phyloP scores from a whole-genome alignment of 2,113 vertebrate genomes.

The Pipra filicauda region DNA sequence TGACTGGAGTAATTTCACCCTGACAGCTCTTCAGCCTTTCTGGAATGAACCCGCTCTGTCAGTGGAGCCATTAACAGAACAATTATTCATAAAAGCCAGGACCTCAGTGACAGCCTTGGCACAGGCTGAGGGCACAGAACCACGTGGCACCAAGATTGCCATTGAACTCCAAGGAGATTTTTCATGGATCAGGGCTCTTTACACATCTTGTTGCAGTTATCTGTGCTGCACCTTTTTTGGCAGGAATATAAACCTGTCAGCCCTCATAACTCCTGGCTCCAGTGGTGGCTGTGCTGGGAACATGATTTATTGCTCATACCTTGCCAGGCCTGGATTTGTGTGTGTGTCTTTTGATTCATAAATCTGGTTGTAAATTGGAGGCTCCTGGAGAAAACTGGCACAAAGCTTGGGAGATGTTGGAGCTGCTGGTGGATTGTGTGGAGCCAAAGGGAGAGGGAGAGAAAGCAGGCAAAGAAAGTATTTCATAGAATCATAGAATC shows the following conservation, averaged over 20 bases:
- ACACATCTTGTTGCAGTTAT: slow-evolving; percentile 7
- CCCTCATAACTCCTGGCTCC: background rate
- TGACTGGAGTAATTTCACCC: slow-evolving; percentile 40
- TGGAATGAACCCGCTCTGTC: slow-evolving; percentile 54
- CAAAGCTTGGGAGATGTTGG: background rate
- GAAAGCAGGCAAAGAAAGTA: background rate
- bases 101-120: slow-evolving; percentile 34
- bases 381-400: background rate
- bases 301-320: background rate
- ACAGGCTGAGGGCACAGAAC: background rate
- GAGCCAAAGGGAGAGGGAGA: background rate
- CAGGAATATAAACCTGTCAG: background rate
- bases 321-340: background rate
- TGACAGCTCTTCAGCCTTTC: slow-evolving; percentile 49
- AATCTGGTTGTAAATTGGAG: background rate
- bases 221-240: background rate
- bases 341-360: background rate
- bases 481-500: background rate
- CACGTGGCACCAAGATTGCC: background rate
- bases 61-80: slow-evolving; percentile 31
- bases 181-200: background rate
- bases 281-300: background rate
- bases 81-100: background rate
- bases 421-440: background rate
- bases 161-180: background rate